A percentile compares a stretch with the other conserved stretches of the same genome.
phyloP scores from a whole-genome alignment of 2,113 vertebrate species.

The Chloropsis hardwickii region DNA sequence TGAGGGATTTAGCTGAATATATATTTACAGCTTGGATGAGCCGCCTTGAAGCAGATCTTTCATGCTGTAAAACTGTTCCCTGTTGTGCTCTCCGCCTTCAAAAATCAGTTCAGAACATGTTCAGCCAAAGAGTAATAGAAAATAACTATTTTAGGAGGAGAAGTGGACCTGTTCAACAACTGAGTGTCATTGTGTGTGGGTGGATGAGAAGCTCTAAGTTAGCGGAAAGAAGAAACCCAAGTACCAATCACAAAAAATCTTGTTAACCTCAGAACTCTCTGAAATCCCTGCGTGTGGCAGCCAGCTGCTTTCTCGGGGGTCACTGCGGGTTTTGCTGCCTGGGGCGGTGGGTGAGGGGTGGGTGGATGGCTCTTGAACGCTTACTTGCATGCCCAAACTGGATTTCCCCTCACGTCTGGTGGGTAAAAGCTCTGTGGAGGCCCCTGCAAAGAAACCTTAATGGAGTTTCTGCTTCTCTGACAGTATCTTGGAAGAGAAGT shows the following conservation, averaged over 20 bases:
- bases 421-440: background rate
- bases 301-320: background rate
- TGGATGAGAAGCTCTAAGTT: background rate
- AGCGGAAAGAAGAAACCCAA: background rate
- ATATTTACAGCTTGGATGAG: background rate
- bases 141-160: background rate
- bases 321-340: accelerated
- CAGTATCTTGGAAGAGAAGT: background rate
- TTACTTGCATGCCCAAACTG: background rate
- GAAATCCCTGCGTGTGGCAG: background rate
- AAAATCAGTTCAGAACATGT: background rate
- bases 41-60: background rate
- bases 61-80: background rate
- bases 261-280: background rate
- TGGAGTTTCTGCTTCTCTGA: background rate
- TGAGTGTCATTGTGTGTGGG: background rate
- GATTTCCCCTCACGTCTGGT: background rate
- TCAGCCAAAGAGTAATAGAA: background rate
- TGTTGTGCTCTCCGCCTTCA: background rate
- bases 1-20: background rate
- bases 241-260: background rate
- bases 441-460: background rate
- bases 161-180: background rate
- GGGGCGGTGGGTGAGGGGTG: background rate
- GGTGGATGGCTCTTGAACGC: background rate